phyloP scores from a whole-genome alignment of 1,140 invertebrate species.

The Cydia strobilella region DNA sequence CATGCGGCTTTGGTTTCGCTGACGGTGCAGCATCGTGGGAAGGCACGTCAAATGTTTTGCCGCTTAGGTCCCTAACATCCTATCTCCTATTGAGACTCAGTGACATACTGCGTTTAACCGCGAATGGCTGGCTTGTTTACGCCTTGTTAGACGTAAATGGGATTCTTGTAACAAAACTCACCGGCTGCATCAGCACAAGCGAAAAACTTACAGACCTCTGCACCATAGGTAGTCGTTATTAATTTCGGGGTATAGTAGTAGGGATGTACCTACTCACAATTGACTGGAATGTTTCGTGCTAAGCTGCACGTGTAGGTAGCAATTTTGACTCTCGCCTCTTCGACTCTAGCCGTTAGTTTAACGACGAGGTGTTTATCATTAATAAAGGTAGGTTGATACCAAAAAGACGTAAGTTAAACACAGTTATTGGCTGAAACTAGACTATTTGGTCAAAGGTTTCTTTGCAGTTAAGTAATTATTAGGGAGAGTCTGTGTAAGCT shows the following conservation, averaged over 20 bases:
- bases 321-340: too few species aligned
- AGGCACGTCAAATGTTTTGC: background rate
- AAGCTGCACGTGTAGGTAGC: too few species aligned
- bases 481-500: too few species aligned
- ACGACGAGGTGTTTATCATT: too few species aligned
- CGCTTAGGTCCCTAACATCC: background rate
- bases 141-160: background rate
- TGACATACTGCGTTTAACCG: background rate
- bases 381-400: too few species aligned
- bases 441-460: too few species aligned
- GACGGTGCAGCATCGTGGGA: slow-evolving; percentile 15
- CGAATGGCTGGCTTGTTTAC: background rate
- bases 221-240: background rate
- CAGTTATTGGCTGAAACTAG: too few species aligned
- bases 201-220: background rate
- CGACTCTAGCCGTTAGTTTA: too few species aligned
- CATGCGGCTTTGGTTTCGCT: background rate
- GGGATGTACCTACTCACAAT: too few species aligned
- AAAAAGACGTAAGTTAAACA: too few species aligned
- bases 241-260: background rate
- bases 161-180: background rate
- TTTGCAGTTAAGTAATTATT: too few species aligned
- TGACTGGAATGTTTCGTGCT: too few species aligned
- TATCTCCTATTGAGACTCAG: background rate
- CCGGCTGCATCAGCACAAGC: background rate